Evolutionary conservation across 2,113 vertebrate genomes (phyloP), one percentile per base, ranked within the genome.

Genomic region (Tauraco erythrolophus): DNA sequence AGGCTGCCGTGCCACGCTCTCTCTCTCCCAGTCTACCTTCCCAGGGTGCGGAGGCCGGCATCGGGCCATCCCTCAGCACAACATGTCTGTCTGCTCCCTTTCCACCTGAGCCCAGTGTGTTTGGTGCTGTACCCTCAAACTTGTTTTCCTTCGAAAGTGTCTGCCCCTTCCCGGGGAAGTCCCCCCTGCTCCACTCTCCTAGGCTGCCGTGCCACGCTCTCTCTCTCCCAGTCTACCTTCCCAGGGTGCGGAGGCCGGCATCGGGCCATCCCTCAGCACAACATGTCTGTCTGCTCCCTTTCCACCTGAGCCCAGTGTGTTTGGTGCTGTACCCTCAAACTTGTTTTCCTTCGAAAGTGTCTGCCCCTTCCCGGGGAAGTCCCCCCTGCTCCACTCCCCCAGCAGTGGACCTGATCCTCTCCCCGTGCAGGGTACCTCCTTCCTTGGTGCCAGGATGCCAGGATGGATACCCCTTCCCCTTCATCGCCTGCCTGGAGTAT

Each of bases 401-500:
- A 30, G 16, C 28, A 19, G 54, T 31, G 33, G 31, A 57, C 17
- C 39, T 1, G 4, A 15, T 81, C 64, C 28, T 88, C 0, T 0
- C 51, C 43, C 45, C 16, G 11, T 1, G 2, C 35, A 25, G 57
- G 14, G 4, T 50, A 28, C 8, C 12, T 88, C 24, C 39, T 65
- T 83, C 76, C 41, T 56, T 2, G 4, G 12, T 61, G 53, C 51
- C 0, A 2, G 69, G 37, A 33, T 37, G 57, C 39, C 0, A 1
- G 39, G 41, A 53, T 48, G 68, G 39, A 35, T 53, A 58, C 45
- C 30, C 27, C 39, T 76, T 91, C 11, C 17, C 10, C 4, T 84
- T 48, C 56, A 8, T 7, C 3, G 1, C 21, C 58, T 0, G 0
- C 48, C 19, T 53, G 53, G 41, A 22, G 11, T 45, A 12, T 2